Conservation (phyloP, 2,888 invertebrate species). For the Scelioninae gen. 1 region DNA sequence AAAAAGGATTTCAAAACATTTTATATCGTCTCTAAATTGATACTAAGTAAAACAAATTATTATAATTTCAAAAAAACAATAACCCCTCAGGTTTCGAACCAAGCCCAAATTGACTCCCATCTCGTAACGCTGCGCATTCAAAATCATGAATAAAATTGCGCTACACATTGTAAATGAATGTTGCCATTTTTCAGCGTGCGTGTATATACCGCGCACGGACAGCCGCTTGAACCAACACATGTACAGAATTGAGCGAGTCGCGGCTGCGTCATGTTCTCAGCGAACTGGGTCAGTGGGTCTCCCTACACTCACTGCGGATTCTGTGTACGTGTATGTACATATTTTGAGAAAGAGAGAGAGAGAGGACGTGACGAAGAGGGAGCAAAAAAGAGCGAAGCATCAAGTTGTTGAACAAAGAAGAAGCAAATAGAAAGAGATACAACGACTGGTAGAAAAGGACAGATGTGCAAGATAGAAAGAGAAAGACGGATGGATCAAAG, state of each 20-base stretch:
- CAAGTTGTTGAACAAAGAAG: conserved; percentile 63
- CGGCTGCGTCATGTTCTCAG: conserved; percentile 84
- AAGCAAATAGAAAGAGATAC: no score
- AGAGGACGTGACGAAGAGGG: conserved; percentile 38
- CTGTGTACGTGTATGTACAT: conserved; percentile 62
- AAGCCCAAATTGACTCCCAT: no score
- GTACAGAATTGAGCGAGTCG: conserved; percentile 78
- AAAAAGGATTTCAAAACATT: no score
- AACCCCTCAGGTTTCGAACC: no score
- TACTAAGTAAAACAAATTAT: no score
- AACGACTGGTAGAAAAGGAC: no score
- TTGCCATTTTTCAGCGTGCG: conserved; percentile 23
- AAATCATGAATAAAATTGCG: conserved; percentile 27
- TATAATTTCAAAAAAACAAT: no score
- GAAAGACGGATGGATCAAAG: no score
- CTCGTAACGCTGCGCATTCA: no score
- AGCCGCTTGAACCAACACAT: conserved; percentile 43
- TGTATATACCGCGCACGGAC: neutral
- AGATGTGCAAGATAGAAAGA: no score
- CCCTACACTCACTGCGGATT: conserved; percentile 62
- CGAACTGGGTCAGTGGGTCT: conserved; percentile 94
- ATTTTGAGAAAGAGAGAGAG: conserved; percentile 66
- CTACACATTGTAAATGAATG: conserved; percentile 26
- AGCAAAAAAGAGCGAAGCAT: conserved; percentile 44
- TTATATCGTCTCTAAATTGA: no score